A percentile compares a stretch with the other conserved stretches of the same genome.
These are phyloP conservation scores for Polypterus senegalus DNA, from an alignment of 2,113 vertebrate genomes.

Conservation along the genomic window DNA sequence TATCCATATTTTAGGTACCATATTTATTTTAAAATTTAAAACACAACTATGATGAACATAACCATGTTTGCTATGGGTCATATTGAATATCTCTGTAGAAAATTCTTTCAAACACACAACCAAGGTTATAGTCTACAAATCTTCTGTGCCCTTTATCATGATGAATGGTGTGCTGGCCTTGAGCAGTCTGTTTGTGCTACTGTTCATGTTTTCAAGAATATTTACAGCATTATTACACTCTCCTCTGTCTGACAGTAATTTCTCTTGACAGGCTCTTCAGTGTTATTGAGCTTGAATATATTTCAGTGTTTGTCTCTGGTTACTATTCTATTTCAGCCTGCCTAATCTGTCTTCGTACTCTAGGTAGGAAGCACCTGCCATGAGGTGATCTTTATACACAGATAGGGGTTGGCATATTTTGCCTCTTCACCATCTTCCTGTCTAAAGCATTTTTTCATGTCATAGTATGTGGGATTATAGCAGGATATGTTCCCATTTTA, in stretches of 20 bases:
- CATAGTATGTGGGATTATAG: background rate
- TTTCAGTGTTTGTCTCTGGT: background rate
- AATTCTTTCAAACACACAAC: too few species aligned
- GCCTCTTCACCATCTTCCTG: background rate
- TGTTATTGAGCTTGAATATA: conserved; percentile 1
- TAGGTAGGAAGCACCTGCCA: background rate
- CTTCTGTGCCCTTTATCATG: background rate
- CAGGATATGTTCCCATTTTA: background rate
- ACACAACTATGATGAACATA: too few species aligned
- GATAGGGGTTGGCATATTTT: background rate
- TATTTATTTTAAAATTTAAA: too few species aligned
- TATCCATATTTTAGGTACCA: too few species aligned
- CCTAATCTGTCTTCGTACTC: background rate
- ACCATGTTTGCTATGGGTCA: too few species aligned
- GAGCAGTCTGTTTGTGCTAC: background rate
- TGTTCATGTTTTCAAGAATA: background rate
- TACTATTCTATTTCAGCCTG: background rate
- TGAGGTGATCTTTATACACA: background rate
- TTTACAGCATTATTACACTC: background rate
- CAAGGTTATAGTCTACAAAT: background rate
- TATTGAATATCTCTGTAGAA: too few species aligned
- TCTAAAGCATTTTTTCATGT: background rate
- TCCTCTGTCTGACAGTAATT: background rate
- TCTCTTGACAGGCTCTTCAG: background rate
- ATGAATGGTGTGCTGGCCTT: background rate